phyloP scores from a whole-genome alignment of 2,797 vertebrate species.

The Paramormyrops hopkinsi region DNA sequence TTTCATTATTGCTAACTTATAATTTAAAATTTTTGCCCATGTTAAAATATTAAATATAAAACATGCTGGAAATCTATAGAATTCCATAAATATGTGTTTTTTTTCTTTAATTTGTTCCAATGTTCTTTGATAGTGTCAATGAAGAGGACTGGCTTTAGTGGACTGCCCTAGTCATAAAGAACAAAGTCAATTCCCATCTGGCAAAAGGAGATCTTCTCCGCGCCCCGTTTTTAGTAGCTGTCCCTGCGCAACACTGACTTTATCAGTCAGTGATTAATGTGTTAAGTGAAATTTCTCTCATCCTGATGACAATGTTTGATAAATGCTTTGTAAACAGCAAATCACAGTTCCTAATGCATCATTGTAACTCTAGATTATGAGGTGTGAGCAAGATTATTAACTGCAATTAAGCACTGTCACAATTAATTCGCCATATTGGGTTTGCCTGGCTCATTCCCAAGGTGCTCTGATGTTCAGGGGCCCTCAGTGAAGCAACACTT shows the following conservation, averaged over 20 bases:
- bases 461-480: constrained; percentile 37
- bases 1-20: not conserved
- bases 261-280: constrained; percentile 67
- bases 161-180: not conserved
- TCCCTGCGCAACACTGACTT: constrained; percentile 48
- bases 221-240: not conserved
- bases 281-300: constrained; percentile 68
- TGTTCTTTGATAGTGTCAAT: not conserved
- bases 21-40: not conserved
- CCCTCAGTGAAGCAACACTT: constrained; percentile 29
- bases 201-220: not conserved
- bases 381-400: constrained; percentile 67
- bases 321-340: constrained; percentile 75
- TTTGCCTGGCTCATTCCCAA: constrained; percentile 42
- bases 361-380: constrained; percentile 76
- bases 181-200: not conserved
- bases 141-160: not conserved
- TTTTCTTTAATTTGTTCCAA: not conserved
- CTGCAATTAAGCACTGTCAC: constrained; percentile 68
- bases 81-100: not conserved
- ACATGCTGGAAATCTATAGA: not conserved
- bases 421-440: constrained; percentile 56
- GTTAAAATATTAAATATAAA: not conserved
- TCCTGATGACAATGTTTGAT: constrained; percentile 68
- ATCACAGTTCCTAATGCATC: constrained; percentile 72